Conservation (phyloP, 2,113 vertebrate genomes). For the Onychostoma macrolepis region DNA sequence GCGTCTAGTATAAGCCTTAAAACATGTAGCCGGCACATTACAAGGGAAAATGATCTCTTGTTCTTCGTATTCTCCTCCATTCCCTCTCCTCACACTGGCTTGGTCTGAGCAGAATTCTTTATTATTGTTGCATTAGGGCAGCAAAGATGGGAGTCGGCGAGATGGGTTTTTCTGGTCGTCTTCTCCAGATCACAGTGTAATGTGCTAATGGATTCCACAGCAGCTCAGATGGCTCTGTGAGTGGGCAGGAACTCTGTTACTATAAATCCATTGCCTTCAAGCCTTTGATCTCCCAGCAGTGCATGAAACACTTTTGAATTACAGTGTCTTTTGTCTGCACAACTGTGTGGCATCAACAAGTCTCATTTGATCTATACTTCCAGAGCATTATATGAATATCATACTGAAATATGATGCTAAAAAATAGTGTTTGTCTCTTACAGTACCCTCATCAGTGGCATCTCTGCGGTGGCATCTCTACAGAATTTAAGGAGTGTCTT, state of each 20-base stretch:
- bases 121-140: conserved; percentile 64
- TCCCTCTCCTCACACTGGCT: conserved; percentile 6
- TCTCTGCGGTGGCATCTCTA: neutral
- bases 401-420: neutral
- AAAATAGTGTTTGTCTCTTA: neutral
- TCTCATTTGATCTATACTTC: conserved; percentile 15
- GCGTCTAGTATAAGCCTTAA: neutral
- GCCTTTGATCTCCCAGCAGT: conserved; percentile 24
- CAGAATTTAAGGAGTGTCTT: neutral
- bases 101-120: conserved; percentile 56
- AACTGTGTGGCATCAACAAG: conserved; percentile 9
- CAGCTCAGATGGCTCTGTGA: conserved; percentile 46
- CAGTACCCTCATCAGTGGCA: neutral
- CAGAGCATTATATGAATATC: neutral
- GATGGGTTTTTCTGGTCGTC: conserved; percentile 66
- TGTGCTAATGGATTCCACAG: conserved; percentile 73
- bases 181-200: conserved; percentile 63
- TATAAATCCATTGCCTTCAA: conserved; percentile 27
- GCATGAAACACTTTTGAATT: conserved; percentile 18
- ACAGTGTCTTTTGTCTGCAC: conserved; percentile 12
- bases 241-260: conserved; percentile 30
- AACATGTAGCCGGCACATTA: neutral
- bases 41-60: conserved; percentile 29
- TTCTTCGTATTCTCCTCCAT: neutral
- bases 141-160: conserved; percentile 63